phyloP scores from a whole-genome alignment of 2,113 vertebrate species.

The Hirundichthys speculiger region DNA sequence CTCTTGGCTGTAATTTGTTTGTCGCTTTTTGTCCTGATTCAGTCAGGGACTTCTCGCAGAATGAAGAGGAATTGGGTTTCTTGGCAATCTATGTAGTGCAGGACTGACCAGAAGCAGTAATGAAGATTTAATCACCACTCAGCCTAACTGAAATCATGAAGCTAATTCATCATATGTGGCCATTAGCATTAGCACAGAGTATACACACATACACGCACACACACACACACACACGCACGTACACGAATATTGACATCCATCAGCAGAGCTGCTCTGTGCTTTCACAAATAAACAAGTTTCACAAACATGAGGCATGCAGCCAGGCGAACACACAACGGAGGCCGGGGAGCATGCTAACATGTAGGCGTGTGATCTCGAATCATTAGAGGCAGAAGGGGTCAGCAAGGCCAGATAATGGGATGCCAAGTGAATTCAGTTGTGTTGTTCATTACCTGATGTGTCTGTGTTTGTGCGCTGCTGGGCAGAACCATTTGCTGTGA shows the following conservation, averaged over 20 bases:
- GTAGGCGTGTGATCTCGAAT: constrained; percentile 45
- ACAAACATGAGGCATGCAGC: constrained; percentile 10
- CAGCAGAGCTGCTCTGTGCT: not conserved
- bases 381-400: constrained; percentile 56
- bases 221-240: not conserved
- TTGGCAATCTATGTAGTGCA: constrained; percentile 65
- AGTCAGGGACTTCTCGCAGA: constrained; percentile 62
- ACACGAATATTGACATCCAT: not conserved
- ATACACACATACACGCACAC: constrained; percentile 8
- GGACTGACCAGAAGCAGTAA: constrained; percentile 72
- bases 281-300: constrained; percentile 20
- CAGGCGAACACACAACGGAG: constrained; percentile 32
- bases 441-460: constrained; percentile 59
- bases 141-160: constrained; percentile 64
- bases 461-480: constrained; percentile 42
- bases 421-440: constrained; percentile 55
- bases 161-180: constrained; percentile 72
- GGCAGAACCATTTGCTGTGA: constrained; percentile 40
- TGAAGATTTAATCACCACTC: constrained; percentile 81
- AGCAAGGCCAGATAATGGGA: constrained; percentile 59
- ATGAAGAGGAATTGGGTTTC: constrained; percentile 74
- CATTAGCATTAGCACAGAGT: constrained; percentile 52
- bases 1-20: constrained; percentile 60
- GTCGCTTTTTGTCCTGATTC: constrained; percentile 64
- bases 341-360: constrained; percentile 38